These are phyloP conservation scores for Syngnathus acus DNA, from an alignment of 2,797 vertebrate genomes.

Conservation along the genomic window DNA sequence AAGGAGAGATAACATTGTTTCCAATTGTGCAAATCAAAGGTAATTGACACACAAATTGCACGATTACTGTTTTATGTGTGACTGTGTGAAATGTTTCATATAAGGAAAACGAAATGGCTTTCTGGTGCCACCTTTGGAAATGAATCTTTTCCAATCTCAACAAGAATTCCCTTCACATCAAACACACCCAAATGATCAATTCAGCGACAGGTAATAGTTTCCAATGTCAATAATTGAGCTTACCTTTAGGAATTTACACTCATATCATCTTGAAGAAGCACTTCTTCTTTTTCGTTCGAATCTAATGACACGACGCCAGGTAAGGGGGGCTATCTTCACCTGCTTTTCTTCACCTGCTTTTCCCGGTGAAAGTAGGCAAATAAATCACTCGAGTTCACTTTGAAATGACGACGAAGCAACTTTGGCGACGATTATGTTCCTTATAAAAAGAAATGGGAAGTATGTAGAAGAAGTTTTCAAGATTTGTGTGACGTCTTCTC, in stretches of 20 bases:
- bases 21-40: not conserved
- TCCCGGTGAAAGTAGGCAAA: constrained; percentile 5
- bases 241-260: constrained; percentile 25
- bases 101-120: not conserved
- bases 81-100: not conserved
- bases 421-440: not conserved
- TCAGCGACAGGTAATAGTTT: not conserved
- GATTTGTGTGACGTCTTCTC: constrained; percentile 10
- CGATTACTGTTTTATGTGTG: not conserved
- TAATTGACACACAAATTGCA: not conserved
- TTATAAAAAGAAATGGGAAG: not conserved
- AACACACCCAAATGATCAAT: not conserved
- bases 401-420: not conserved
- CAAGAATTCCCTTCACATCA: not conserved
- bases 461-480: constrained; percentile 2
- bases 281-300: not conserved
- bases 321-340: constrained; percentile 17
- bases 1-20: not conserved
- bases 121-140: not conserved
- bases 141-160: not conserved
- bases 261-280: constrained; percentile 21
- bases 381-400: not conserved
- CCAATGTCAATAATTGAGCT: constrained; percentile 12
- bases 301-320: not conserved
- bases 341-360: constrained; percentile 39